Conservation (phyloP, 2,888 invertebrate species). For the Coelogynopora nodosa region DNA sequence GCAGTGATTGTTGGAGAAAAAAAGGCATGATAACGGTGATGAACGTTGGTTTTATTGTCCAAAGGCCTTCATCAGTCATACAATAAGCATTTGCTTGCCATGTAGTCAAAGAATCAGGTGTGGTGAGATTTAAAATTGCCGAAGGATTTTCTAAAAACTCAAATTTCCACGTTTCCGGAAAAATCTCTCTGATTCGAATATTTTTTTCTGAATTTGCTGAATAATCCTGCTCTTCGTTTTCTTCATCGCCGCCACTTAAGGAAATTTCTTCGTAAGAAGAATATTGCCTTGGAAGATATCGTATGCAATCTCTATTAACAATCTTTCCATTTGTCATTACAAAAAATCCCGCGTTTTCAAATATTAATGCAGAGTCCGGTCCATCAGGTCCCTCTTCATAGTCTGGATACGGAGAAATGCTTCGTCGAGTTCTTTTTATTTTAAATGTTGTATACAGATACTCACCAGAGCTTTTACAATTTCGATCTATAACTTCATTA, state of each 20-base stretch:
- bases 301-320: not conserved
- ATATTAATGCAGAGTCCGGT: not conserved
- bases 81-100: conserved; percentile 30
- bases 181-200: conserved; percentile 1
- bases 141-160: not conserved
- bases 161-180: conserved; percentile 34
- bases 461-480: not conserved
- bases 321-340: not conserved
- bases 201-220: not conserved
- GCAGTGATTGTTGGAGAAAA: conserved; percentile 6
- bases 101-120: not conserved
- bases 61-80: not conserved
- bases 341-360: not conserved
- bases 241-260: not conserved
- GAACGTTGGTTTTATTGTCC: not conserved
- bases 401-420: not conserved
- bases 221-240: not conserved
- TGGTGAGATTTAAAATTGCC: not conserved
- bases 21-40: conserved; percentile 30
- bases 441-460: not conserved
- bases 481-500: not conserved
- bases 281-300: not conserved
- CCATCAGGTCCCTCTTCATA: too few relatives aligned
- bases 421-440: not conserved
- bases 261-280: not conserved